Evolutionary conservation across 2,113 vertebrate genomes (phyloP).

Genomic region (Megaleporinus macrocephalus): DNA sequence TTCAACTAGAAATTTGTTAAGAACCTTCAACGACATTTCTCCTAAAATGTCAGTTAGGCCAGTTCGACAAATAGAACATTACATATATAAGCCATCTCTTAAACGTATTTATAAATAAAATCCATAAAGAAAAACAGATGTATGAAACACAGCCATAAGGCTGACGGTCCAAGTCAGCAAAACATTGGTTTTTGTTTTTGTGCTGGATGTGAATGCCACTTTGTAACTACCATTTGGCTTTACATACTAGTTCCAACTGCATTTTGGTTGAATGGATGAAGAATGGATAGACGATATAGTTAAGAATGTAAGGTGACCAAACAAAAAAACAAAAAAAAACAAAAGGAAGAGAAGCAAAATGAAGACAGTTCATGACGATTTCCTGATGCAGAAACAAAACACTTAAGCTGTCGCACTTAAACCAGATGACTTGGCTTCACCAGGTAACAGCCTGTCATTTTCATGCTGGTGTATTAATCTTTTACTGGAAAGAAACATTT

Average conservation of each 20-base stretch:
- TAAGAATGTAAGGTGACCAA: conserved; percentile 3
- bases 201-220: conserved; percentile 73
- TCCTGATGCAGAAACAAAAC: background rate
- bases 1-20: background rate
- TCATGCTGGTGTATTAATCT: conserved; percentile 11
- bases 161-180: conserved; percentile 67
- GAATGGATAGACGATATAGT: background rate
- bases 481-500: background rate
- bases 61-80: conserved; percentile 71
- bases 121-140: conserved; percentile 72
- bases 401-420: conserved; percentile 12
- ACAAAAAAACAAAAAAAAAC: too few species aligned
- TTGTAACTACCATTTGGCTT: background rate
- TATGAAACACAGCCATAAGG: conserved; percentile 72
- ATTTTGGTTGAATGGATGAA: background rate
- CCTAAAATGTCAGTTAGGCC: conserved; percentile 13
- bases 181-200: conserved; percentile 76
- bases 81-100: conserved; percentile 71
- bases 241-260: conserved; percentile 1
- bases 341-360: background rate
- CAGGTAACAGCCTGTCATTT: conserved; percentile 11
- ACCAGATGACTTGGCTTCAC: conserved; percentile 8
- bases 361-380: too few species aligned
- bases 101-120: conserved; percentile 78
- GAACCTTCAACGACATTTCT: background rate